Base-by-base conservation (phyloP, 2,797 vertebrate species). In the Rhinogobio ventralis region DNA sequence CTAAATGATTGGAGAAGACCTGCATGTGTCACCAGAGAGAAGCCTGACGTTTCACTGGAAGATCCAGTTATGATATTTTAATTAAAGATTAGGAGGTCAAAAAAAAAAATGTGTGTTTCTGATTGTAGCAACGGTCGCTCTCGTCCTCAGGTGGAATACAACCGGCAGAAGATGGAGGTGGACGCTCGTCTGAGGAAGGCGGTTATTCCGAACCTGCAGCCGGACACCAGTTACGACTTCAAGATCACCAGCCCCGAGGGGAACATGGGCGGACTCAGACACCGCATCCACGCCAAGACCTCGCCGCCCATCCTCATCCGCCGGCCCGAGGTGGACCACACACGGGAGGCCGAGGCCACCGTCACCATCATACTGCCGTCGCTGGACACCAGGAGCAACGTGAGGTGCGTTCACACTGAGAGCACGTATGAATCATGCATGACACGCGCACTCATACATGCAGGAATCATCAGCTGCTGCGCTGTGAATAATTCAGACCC, bases 201-300 rank as follows among this genome's bases (percentile, higher is more conserved):
- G 0, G 96, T 99, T 84, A 99, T 99, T 92, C 96, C 96, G 5
- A 96, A 96, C 89, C 94, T 99, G 78, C 95, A 95, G 90, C 95
- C 98, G 0, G 95, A 97, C 92, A 99, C 97, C 0, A 96, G 95
- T 91, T 99, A 99, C 39, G 97, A 97, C 90, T 99, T 99, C 0
- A 97, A 97, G 90, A 96, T 99, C 88, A 98, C 96, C 13, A 96
- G 95, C 88, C 96, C 96, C 0, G 97, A 97, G 88, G 97, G 97
- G 46, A 97, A 97, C 95, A 96, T 98, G 95, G 97, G 98, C 0
- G 97, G 97, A 51, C 95, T 99, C 76, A 97, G 99, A 91, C 98
- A 99, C 91, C 97, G 96, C 0, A 97, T 99, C 0, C 96, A 96
- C 0, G 98, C 97, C 88, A 97, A 96, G 93, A 99, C 98, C 0